phyloP scores from a whole-genome alignment of 2,888 invertebrate genomes.

The Drosophila kokeensis region DNA sequence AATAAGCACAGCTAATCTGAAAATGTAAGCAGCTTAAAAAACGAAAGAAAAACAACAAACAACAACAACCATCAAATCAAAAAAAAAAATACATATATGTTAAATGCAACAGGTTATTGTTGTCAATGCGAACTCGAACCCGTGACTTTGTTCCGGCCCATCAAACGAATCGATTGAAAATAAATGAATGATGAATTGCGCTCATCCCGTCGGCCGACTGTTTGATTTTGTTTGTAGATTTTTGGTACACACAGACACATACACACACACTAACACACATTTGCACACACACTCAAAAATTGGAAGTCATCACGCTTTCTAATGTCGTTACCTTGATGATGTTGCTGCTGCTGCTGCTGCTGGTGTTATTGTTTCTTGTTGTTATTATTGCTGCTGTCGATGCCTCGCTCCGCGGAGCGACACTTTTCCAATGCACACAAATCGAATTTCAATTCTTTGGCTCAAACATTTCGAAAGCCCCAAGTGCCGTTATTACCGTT shows the following conservation, averaged over 20 bases:
- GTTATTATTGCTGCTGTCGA: slow-evolving; percentile 41
- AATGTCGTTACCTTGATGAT: slow-evolving; percentile 58
- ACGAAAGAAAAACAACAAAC: slow-evolving; percentile 8
- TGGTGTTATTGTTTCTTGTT: slow-evolving; percentile 13
- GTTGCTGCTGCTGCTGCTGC: slow-evolving; percentile 15
- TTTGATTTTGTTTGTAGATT: slow-evolving; percentile 41
- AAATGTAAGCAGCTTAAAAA: slow-evolving; percentile 66
- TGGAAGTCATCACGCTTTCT: slow-evolving; percentile 71
- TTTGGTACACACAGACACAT: slow-evolving; percentile 30
- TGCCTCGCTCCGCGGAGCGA: slow-evolving; percentile 59
- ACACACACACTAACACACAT: slow-evolving; percentile 1
- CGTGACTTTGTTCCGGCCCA: slow-evolving; percentile 23
- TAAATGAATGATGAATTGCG: slow-evolving; percentile 57
- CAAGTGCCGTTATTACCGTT: slow-evolving; percentile 63
- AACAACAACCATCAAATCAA: neutral
- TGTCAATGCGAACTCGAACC: slow-evolving; percentile 40
- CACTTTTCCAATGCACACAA: slow-evolving; percentile 69
- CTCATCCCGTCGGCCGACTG: slow-evolving; percentile 31
- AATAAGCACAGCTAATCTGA: slow-evolving; percentile 69
- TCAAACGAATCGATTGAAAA: slow-evolving; percentile 30
- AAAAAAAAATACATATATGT: slow-evolving; percentile 12
- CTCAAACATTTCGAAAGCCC: slow-evolving; percentile 49
- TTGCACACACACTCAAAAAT: slow-evolving; percentile 8
- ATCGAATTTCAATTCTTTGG: slow-evolving; percentile 66
- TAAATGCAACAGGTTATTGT: slow-evolving; percentile 52